phyloP scores from a whole-genome alignment of 1,140 invertebrate genomes.

The Trichonephila inaurata region DNA sequence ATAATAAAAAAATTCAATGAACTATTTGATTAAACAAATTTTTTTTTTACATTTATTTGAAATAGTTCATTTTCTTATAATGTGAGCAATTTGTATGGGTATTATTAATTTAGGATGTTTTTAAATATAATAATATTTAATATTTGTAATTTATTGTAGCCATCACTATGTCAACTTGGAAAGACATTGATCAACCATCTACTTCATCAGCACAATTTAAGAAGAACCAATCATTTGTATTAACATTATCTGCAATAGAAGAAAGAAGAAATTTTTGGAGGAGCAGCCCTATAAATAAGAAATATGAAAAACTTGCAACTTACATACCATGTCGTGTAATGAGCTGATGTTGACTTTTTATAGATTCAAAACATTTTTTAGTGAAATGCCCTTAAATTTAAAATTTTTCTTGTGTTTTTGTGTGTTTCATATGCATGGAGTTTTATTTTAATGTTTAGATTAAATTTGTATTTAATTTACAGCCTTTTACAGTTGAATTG shows the following conservation, averaged over 20 bases:
- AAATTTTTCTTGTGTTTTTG: background rate
- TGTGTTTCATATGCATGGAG: background rate
- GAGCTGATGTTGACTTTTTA: background rate
- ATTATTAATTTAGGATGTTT: no score
- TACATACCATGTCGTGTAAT: conserved; percentile 53
- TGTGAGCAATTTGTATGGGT: no score
- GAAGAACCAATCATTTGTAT: background rate
- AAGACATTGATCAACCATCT: background rate
- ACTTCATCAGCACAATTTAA: background rate
- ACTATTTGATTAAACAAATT: no score
- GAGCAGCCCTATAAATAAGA: conserved; percentile 48
- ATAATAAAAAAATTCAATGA: no score
- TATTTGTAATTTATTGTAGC: background rate
- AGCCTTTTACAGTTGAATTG: no score
- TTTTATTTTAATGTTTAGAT: no score
- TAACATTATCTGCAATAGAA: background rate
- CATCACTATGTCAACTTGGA: background rate
- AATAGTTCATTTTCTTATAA: no score
- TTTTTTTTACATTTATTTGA: no score
- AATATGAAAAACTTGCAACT: conserved; percentile 62
- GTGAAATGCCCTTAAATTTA: background rate
- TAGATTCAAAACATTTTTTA: background rate
- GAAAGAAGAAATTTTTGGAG: conserved; percentile 41
- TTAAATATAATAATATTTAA: no score
- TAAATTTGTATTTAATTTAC: no score